Evolutionary conservation across 1,140 invertebrate species (phyloP).

Genomic region (Diprion similis): DNA sequence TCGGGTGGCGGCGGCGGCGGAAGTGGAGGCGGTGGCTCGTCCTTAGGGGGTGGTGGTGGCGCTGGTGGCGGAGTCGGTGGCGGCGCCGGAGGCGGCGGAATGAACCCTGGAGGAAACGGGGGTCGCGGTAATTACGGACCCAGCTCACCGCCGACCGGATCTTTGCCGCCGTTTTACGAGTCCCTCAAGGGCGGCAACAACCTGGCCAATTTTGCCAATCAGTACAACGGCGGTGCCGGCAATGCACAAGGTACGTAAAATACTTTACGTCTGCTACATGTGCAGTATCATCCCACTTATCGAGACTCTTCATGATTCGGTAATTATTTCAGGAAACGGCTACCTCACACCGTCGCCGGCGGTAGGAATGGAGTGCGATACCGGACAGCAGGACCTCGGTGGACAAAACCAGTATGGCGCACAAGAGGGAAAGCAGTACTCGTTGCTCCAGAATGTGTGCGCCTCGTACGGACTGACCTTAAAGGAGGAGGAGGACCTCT

Average conservation of each 20-base stretch:
- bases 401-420: conserved; percentile 58
- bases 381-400: conserved; percentile 65
- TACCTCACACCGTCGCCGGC: conserved; percentile 68
- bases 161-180: conserved; percentile 84
- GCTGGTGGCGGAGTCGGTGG: conserved; percentile 67
- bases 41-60: conserved; percentile 62
- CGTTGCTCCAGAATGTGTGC: conserved; percentile 76
- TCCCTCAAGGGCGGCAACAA: conserved; percentile 76
- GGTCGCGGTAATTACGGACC: conserved; percentile 82
- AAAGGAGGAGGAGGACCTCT: conserved; percentile 79
- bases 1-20: conserved; percentile 57
- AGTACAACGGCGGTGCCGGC: conserved; percentile 57
- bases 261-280: background rate
- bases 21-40: conserved; percentile 54
- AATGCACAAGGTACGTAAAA: conserved; percentile 39
- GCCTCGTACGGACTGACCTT: conserved; percentile 79
- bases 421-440: conserved; percentile 75
- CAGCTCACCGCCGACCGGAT: conserved; percentile 82
- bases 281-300: no score
- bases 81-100: conserved; percentile 73
- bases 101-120: conserved; percentile 73
- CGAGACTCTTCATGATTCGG: background rate
- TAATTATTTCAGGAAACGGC: conserved; percentile 50
- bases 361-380: conserved; percentile 78
- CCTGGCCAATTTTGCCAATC: conserved; percentile 66